Evolutionary conservation across 2,113 vertebrate genomes (phyloP), one percentile per base, ranked within the genome.

Genomic region (Psittacula cyanocephala): DNA sequence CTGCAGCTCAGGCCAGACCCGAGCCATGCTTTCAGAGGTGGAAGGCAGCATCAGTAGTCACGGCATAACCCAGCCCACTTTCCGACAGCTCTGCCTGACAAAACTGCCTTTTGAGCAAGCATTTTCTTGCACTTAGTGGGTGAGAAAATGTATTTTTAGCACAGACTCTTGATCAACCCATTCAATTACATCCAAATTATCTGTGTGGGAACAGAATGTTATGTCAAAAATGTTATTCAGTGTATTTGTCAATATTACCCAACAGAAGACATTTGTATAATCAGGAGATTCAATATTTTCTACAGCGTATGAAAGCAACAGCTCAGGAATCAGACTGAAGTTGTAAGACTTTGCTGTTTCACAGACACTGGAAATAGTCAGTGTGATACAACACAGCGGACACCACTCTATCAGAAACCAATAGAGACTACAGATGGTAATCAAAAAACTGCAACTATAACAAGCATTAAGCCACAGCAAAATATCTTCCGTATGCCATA

Each of bases 121-220:
- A 5, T 79, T 95, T 89, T 93, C 90, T 81, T 93, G 81, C 89
- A 43, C 64, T 96, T 10, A 41, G 76, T 91, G 91, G 80, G 79
- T 85, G 91, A 93, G 84, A 96, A 91, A 93, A 95, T 31, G 71
- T 93, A 93, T 95, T 96, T 96, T 97, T 96, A 97, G 94, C 94
- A 65, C 85, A 67, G 80, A 25, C 91, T 95, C 90, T 95, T 92
- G 91, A 95, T 97, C 96, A 95, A 89, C 77, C 88, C 96, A 94
- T 96, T 97, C 94, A 97, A 95, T 97, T 96, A 97, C 87, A 91
- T 93, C 91, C 92, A 94, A 97, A 97, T 97, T 86, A 96, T 97
- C 96, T 93, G 92, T 97, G 95, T 96, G 95, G 97, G 95, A 95
- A 96, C 93, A 96, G 93, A 96, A 88, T 94, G 96, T 96, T 92